phyloP scores from a whole-genome alignment of 2,888 invertebrate genomes.

The Papilio protenor region DNA sequence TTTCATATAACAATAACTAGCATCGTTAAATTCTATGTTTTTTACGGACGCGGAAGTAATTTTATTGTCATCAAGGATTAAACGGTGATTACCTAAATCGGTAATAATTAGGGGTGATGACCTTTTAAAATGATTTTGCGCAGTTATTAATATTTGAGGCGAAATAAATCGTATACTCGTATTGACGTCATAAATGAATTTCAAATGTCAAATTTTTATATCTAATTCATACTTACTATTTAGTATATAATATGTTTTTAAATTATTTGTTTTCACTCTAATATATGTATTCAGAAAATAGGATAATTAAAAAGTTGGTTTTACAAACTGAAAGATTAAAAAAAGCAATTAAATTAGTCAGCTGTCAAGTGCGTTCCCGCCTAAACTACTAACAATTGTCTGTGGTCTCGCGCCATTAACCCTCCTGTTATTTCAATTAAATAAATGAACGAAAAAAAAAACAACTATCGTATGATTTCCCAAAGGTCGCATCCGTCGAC shows the following conservation, averaged over 20 bases:
- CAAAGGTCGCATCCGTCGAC: constrained; percentile 21
- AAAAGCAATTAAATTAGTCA: constrained; percentile 7
- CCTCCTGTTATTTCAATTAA: constrained; percentile 20
- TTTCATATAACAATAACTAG: constrained; percentile 9
- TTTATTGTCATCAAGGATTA: constrained; percentile 37
- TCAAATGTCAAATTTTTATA: not conserved
- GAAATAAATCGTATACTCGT: no score
- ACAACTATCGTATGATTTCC: constrained; percentile 25
- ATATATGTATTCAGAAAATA: not conserved
- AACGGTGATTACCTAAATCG: constrained; percentile 24
- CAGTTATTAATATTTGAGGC: not conserved
- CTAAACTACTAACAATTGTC: constrained; percentile 11
- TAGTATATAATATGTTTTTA: no score
- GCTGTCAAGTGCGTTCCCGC: constrained; percentile 16
- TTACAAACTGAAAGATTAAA: not conserved
- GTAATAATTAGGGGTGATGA: constrained; percentile 6
- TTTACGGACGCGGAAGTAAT: constrained; percentile 20
- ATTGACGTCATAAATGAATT: no score
- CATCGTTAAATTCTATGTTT: constrained; percentile 26
- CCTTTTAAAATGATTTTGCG: constrained; percentile 1
- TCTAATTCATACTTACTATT: no score
- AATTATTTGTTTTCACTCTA: not conserved
- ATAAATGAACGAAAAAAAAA: constrained; percentile 15
- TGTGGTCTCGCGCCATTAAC: constrained; percentile 5
- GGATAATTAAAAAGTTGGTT: not conserved